phyloP scores from a whole-genome alignment of 2,888 invertebrate genomes.

The Zygaena filipendulae region DNA sequence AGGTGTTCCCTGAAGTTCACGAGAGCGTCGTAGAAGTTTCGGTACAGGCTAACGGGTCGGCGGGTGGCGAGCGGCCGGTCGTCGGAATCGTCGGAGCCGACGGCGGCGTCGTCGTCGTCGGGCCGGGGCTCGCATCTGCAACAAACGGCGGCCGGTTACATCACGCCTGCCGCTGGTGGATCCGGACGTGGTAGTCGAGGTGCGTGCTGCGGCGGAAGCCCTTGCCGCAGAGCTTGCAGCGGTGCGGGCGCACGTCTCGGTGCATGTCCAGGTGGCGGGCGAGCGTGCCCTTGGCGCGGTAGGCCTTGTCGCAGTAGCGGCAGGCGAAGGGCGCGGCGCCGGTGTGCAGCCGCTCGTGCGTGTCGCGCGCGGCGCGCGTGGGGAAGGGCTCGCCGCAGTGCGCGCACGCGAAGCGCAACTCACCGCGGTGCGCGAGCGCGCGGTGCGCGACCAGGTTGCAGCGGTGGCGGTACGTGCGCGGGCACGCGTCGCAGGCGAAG shows the following conservation, averaged over 20 bases:
- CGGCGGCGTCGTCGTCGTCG: slow-evolving; percentile 6
- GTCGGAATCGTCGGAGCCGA: slow-evolving; percentile 24
- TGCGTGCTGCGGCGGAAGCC: slow-evolving; percentile 44
- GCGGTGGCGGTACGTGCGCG: slow-evolving; percentile 45
- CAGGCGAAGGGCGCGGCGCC: slow-evolving; percentile 56
- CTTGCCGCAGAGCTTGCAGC: slow-evolving; percentile 36
- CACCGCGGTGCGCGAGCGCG: slow-evolving; percentile 45
- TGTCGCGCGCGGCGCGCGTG: slow-evolving; percentile 38
- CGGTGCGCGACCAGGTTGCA: slow-evolving; percentile 51
- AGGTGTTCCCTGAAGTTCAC: slow-evolving; percentile 41
- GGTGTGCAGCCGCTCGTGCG: slow-evolving; percentile 49
- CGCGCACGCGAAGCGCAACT: slow-evolving; percentile 43
- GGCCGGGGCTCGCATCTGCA: slow-evolving; percentile 34
- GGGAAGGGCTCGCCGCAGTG: slow-evolving; percentile 60
- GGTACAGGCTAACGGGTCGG: slow-evolving; percentile 23
- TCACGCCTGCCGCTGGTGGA: slow-evolving; percentile 28
- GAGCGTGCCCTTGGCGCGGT: slow-evolving; percentile 36
- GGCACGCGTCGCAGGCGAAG: slow-evolving; percentile 48
- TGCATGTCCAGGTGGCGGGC: slow-evolving; percentile 38
- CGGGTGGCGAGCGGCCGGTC: slow-evolving; percentile 33
- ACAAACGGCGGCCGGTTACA: slow-evolving; percentile 40
- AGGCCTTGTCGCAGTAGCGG: slow-evolving; percentile 39
- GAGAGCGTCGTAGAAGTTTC: slow-evolving; percentile 36
- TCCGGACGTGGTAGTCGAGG: slow-evolving; percentile 39
- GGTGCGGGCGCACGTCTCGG: slow-evolving; percentile 30